phyloP scores from a whole-genome alignment of 2,113 vertebrate species.

The Oncorhynchus clarkii region DNA sequence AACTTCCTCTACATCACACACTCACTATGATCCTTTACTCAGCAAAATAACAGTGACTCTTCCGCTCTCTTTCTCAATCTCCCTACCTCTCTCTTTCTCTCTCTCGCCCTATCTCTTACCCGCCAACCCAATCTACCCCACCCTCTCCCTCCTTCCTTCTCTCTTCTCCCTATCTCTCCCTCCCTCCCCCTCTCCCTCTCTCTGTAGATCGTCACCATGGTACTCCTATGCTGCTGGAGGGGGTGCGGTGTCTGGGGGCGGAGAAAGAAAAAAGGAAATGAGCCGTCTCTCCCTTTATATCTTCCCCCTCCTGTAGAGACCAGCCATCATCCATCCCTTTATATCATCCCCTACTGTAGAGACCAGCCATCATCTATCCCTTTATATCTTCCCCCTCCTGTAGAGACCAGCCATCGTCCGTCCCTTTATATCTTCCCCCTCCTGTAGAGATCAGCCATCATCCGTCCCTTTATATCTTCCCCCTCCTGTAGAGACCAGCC shows the following conservation, averaged over 20 bases:
- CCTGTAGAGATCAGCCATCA: slow-evolving; percentile 13
- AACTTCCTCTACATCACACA: not conserved
- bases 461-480: slow-evolving; percentile 34
- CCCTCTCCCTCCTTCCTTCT: not conserved
- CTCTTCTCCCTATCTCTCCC: not conserved
- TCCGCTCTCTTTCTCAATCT: not conserved
- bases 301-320: not conserved
- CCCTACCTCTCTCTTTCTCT: not conserved
- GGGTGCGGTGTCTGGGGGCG: slow-evolving; percentile 80
- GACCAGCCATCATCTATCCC: too few relatives aligned
- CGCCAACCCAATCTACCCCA: not conserved
- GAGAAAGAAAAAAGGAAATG: slow-evolving; percentile 81
- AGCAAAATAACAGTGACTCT: not conserved
- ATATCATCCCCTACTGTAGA: too few relatives aligned
- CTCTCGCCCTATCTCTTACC: not conserved
- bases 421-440: too few relatives aligned
- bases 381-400: too few relatives aligned
- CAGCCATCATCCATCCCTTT: not conserved
- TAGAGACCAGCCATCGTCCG: too few relatives aligned
- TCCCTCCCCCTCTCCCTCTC: not conserved
- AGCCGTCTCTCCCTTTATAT: slow-evolving; percentile 54
- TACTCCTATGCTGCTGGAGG: slow-evolving; percentile 87
- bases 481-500: not conserved
- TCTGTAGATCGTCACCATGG: slow-evolving; percentile 83
- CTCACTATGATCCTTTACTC: not conserved